Evolutionary conservation across 2,113 vertebrate species (phyloP).

Genomic region (Ardeotis arabs): DNA sequence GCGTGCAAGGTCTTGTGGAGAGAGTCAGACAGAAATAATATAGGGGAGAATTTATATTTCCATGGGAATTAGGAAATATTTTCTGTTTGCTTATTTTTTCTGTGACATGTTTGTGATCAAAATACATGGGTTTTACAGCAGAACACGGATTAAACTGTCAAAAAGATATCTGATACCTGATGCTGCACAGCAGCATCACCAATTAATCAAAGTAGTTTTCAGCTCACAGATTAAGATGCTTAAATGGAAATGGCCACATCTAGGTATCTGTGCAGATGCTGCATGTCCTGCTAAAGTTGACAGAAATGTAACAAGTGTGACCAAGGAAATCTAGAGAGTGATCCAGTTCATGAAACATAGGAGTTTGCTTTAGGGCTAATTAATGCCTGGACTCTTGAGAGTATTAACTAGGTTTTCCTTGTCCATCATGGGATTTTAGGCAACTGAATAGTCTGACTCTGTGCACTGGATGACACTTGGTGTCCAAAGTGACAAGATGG

Average conservation of each 20-base stretch:
- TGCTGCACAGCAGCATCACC: not conserved
- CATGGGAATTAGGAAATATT: not conserved
- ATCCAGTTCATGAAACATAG: not conserved
- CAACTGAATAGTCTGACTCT: not conserved
- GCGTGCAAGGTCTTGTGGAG: not conserved
- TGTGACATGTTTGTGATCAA: not conserved
- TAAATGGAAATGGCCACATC: not conserved
- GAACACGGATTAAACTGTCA: not conserved
- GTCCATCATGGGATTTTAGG: not conserved
- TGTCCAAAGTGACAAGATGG: slow-evolving; percentile 34
- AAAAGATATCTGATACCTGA: not conserved
- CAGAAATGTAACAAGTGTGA: not conserved
- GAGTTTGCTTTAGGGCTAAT: not conserved
- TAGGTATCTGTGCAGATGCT: not conserved
- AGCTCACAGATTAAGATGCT: not conserved
- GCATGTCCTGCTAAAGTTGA: not conserved
- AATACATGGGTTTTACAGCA: not conserved
- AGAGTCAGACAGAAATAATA: not conserved
- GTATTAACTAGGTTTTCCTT: not conserved
- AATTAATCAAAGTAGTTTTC: not conserved
- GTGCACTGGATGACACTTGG: not conserved
- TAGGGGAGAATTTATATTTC: not conserved
- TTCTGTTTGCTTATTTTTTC: not conserved
- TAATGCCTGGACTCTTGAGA: not conserved
- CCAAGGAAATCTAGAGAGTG: not conserved